Conservation (phyloP, 2,797 vertebrate genomes). For the Oreonectes daqikongensis region DNA sequence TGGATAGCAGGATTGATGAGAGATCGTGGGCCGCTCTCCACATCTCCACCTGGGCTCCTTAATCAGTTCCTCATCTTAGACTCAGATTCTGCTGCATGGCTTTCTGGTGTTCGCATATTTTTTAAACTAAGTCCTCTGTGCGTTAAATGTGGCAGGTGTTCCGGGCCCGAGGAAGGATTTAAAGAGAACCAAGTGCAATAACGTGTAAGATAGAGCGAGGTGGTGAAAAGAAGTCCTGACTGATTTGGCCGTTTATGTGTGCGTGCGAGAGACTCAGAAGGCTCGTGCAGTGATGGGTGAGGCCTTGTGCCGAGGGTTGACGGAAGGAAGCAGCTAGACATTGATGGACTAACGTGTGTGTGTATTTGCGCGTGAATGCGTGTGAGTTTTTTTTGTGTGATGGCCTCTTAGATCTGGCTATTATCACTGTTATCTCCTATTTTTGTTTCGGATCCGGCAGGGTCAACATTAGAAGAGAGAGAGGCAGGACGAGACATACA, state of each 20-base stretch:
- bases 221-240: neutral
- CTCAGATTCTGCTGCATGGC: constrained; percentile 13
- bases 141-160: constrained; percentile 20
- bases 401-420: constrained; percentile 19
- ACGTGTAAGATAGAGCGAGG: neutral
- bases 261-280: neutral
- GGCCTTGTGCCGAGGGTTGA: constrained; percentile 43
- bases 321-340: constrained; percentile 56
- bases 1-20: constrained; percentile 45
- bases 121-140: constrained; percentile 17
- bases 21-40: constrained; percentile 28
- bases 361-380: neutral
- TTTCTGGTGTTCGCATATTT: constrained; percentile 12
- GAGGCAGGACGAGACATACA: neutral
- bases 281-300: constrained; percentile 39
- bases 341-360: neutral
- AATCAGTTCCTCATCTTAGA: constrained; percentile 34
- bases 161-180: neutral
- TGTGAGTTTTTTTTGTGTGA: constrained; percentile 18
- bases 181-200: constrained; percentile 20
- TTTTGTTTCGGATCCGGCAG: constrained; percentile 26
- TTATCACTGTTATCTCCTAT: constrained; percentile 1
- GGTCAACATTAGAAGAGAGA: constrained; percentile 41
- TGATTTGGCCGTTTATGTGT: constrained; percentile 9
- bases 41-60: constrained; percentile 25